phyloP scores from a whole-genome alignment of 2,797 vertebrate species.

The Fratercula arctica region DNA sequence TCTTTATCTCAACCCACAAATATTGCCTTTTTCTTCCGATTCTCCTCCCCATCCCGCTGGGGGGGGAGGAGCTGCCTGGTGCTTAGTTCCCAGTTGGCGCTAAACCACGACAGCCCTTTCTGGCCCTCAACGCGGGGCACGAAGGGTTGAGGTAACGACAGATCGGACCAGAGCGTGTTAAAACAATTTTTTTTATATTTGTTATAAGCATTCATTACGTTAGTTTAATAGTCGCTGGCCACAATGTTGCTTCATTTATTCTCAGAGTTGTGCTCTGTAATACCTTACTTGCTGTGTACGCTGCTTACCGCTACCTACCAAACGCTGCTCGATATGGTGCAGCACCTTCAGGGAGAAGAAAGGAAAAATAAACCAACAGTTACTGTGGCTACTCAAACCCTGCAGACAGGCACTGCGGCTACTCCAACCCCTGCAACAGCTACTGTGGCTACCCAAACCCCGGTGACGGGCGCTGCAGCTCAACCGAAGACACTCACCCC shows the following conservation, averaged over 20 bases:
- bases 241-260: background rate
- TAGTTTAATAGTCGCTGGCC: background rate
- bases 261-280: background rate
- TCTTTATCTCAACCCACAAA: background rate
- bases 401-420: background rate
- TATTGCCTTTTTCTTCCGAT: background rate
- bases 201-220: background rate
- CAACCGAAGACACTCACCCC: background rate
- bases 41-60: background rate
- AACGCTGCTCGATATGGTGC: background rate
- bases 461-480: background rate
- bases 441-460: background rate
- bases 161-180: background rate
- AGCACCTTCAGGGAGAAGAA: background rate
- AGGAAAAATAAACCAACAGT: background rate
- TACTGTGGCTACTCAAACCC: background rate
- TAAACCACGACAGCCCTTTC: background rate
- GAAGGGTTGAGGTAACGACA: background rate
- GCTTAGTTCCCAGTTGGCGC: background rate
- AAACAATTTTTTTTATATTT: background rate
- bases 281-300: background rate
- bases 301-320: background rate
- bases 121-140: background rate
- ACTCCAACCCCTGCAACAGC: background rate
- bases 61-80: background rate